Percentiles rank a stretch among this genome's conserved stretches.
Conservation (phyloP, 2,113 vertebrate species). For the Gymnobelideus leadbeateri region DNA sequence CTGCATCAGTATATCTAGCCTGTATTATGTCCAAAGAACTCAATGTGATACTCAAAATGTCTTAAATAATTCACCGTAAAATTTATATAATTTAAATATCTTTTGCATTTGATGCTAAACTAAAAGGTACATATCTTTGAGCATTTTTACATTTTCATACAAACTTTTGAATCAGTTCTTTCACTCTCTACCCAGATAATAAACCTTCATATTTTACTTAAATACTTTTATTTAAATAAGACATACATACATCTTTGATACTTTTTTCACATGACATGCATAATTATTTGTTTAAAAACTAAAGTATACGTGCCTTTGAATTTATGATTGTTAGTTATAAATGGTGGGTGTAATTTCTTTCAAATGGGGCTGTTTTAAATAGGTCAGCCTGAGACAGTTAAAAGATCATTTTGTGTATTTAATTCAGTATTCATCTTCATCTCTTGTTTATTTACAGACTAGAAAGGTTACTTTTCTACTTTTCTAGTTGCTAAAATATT, state of each 20-base stretch:
- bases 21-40: constrained; percentile 63
- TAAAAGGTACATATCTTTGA: constrained; percentile 24
- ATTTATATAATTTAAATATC: constrained; percentile 52
- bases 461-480: neutral
- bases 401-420: neutral
- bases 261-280: neutral
- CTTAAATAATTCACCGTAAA: constrained; percentile 45
- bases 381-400: neutral
- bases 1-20: constrained; percentile 56
- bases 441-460: neutral
- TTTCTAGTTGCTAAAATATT: neutral
- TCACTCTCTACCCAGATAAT: neutral
- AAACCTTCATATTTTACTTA: neutral
- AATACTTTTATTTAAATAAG: neutral
- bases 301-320: neutral
- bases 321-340: neutral
- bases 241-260: neutral
- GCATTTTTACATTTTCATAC: constrained; percentile 17
- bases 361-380: neutral
- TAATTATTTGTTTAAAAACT: neutral
- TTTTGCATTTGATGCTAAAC: constrained; percentile 43
- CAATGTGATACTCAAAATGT: constrained; percentile 45
- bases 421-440: neutral
- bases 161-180: neutral
- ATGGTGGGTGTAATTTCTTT: neutral